Percentiles rank a stretch among this genome's conserved stretches.
phyloP scores from a whole-genome alignment of 2,797 vertebrate genomes.

The Arnoldichthys spilopterus region DNA sequence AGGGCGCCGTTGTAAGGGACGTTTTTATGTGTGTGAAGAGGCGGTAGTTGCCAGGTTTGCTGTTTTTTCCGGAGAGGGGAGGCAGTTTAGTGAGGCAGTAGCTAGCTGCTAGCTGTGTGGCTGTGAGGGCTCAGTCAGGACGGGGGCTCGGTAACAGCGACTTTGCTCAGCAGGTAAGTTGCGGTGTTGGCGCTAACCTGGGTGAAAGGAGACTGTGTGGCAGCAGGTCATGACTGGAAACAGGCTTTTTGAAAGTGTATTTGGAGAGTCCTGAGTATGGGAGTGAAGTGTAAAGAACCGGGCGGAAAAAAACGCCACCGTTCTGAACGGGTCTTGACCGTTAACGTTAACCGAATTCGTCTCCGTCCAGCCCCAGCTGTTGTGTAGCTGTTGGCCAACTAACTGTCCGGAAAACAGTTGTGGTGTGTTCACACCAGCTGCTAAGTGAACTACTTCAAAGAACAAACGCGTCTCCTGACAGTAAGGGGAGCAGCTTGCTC shows the following conservation, averaged over 20 bases:
- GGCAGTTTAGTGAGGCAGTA: neutral
- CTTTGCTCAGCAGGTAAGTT: no score
- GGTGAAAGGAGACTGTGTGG: no score
- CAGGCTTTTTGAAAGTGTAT: neutral
- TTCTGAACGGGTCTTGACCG: neutral
- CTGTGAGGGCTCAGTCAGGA: neutral
- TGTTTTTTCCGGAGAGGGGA: no score
- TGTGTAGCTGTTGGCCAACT: neutral
- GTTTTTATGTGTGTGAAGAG: neutral
- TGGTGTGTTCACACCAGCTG: conserved; percentile 43
- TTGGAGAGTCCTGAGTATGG: neutral
- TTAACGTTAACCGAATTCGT: neutral
- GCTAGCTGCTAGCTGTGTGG: neutral
- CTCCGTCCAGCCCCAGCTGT: conserved; percentile 17
- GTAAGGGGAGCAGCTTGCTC: conserved; percentile 18
- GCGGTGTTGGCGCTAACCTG: no score
- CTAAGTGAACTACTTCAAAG: conserved; percentile 49
- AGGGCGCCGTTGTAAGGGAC: neutral
- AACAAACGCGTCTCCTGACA: conserved; percentile 21
- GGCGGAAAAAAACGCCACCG: neutral
- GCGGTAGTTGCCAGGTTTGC: neutral
- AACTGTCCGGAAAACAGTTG: conserved; percentile 24
- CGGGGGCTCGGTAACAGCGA: no score
- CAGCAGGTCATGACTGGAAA: neutral
- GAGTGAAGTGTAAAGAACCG: neutral